Base-by-base conservation (phyloP, 2,797 vertebrate species). In the Fundulus diaphanus region DNA sequence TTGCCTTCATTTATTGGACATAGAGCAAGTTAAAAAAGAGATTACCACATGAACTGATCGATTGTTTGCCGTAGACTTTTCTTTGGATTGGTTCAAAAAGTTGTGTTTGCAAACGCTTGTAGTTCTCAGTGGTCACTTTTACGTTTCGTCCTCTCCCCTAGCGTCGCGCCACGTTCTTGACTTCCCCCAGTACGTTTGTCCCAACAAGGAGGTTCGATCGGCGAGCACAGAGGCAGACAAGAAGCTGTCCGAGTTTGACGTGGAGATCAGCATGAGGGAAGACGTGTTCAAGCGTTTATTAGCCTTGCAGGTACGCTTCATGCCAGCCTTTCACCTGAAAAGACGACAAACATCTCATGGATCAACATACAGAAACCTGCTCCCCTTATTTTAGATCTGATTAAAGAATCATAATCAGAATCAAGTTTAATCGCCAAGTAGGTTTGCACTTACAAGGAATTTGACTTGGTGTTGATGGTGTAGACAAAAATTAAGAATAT, bases 161-260 rank as follows among this genome's bases (percentile, higher is more conserved):
- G 97, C 97, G 57, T 97, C 96, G 35, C 96, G 96, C 67, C 97
- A 97, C 65, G 88, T 96, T 72, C 90, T 98, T 31, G 97, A 98
- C 90, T 99, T 99, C 89, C 98, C 96, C 6, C 97, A 98, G 91
- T 97, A 97, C 0, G 93, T 99, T 15, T 97, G 95, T 18, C 92
- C 96, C 0, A 93, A 94, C 72, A 96, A 93, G 90, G 96, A 96
- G 29, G 91, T 98, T 15, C 94, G 97, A 15, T 88, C 93, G 1
- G 97, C 97, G n/a, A 99, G 98, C 92, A 98, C 97, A 0, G 95
- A 97, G 82, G 97, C 97, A 0, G 97, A 99, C 92, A 98, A 99
- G 91, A 96, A 87, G 1, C 96, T 99, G 86, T 97, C 97, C 0
- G 95, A 95, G 84, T 98, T 99, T 59, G 97, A 99, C 73, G 97